Evolutionary conservation across 2,888 invertebrate genomes (phyloP).

Genomic region (Cryptocephalus primarius): DNA sequence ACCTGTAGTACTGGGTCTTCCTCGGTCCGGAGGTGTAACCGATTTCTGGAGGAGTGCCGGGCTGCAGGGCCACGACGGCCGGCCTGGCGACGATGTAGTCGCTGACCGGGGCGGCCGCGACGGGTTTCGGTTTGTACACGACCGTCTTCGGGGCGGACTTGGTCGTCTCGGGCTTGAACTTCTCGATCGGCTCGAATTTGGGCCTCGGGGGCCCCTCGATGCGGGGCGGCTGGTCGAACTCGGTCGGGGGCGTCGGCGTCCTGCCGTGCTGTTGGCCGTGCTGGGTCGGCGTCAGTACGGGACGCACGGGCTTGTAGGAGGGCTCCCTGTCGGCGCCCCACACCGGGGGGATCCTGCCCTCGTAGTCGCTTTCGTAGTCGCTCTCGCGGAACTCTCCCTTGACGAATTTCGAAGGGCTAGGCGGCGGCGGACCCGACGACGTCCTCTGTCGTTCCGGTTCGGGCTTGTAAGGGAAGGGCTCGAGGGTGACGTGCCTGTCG

Average conservation of each 20-base stretch:
- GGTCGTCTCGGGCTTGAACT: constrained; percentile 28
- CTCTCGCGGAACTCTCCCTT: constrained; percentile 55
- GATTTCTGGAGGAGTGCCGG: constrained; percentile 48
- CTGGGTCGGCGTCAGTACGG: constrained; percentile 43
- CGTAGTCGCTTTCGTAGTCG: constrained; percentile 64
- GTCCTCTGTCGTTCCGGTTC: constrained; percentile 31
- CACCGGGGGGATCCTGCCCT: constrained; percentile 49
- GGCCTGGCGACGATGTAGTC: constrained; percentile 31
- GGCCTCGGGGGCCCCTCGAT: constrained; percentile 38
- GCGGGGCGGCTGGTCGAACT: constrained; percentile 43
- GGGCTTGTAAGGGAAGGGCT: constrained; percentile 39
- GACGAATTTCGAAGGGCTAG: constrained; percentile 54
- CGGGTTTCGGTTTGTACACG: constrained; percentile 44
- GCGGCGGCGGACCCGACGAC: constrained; percentile 40
- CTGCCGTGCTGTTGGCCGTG: constrained; percentile 37
- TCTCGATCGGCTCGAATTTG: constrained; percentile 49
- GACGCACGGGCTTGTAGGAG: constrained; percentile 46
- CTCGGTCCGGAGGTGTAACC: constrained; percentile 43
- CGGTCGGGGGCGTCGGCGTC: constrained; percentile 47
- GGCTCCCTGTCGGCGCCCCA: constrained; percentile 49
- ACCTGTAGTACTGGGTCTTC: constrained; percentile 42
- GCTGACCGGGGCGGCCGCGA: constrained; percentile 29
- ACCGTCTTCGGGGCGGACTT: constrained; percentile 36
- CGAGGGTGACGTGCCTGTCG: constrained; percentile 32
- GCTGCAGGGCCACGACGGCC: constrained; percentile 37